Evolutionary conservation across 2,113 vertebrate genomes (phyloP).

Genomic region (Crypturellus undulatus): DNA sequence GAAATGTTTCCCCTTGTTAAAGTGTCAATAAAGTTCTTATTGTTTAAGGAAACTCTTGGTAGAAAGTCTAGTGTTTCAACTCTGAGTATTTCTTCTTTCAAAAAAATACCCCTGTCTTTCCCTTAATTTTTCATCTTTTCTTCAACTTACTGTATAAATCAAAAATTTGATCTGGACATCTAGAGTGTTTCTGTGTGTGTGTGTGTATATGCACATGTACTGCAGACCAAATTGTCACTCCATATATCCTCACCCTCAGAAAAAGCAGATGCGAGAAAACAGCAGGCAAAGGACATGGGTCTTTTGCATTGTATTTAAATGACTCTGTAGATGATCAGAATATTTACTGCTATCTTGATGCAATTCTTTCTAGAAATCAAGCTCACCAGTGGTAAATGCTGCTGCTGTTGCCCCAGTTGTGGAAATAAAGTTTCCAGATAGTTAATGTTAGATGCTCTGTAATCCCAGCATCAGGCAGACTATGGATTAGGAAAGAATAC

Average conservation of each 20-base stretch:
- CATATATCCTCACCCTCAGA: not conserved
- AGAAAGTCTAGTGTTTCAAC: constrained; percentile 14
- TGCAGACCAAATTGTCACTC: not conserved
- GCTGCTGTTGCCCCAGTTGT: not conserved
- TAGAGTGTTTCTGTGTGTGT: not conserved
- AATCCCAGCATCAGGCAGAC: not conserved
- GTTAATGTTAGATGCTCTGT: not conserved
- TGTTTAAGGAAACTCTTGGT: constrained; percentile 69
- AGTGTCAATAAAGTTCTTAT: constrained; percentile 72
- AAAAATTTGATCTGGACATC: not conserved
- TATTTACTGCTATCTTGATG: not conserved
- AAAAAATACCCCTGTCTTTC: not conserved
- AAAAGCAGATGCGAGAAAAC: not conserved
- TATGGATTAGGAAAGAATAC: not conserved
- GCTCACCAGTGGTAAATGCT: not conserved
- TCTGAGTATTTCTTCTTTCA: constrained; percentile 1
- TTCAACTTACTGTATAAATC: not conserved
- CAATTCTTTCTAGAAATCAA: not conserved
- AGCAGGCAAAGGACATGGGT: not conserved
- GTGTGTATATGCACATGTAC: no score
- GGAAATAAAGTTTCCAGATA: not conserved
- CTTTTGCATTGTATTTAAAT: not conserved
- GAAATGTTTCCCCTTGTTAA: constrained; percentile 58
- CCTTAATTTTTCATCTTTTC: not conserved
- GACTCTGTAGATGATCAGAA: not conserved